These are phyloP conservation scores for Cremastobaeus sp. DNA, from an alignment of 2,888 invertebrate genomes.

Conservation along the genomic window DNA sequence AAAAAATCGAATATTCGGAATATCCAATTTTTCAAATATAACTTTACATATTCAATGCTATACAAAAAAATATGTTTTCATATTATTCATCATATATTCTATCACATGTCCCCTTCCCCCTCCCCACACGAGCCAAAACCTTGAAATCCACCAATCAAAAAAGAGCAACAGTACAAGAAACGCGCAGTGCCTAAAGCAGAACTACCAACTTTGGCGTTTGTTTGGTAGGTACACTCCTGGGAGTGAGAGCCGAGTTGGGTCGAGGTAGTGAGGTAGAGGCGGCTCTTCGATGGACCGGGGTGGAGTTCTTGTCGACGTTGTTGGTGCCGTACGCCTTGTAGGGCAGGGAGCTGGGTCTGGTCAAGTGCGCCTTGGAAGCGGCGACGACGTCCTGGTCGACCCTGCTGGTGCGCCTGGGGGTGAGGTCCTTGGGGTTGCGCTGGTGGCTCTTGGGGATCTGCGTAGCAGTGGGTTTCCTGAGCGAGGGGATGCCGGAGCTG, in stretches of 20 bases:
- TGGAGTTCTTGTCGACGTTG: constrained; percentile 71
- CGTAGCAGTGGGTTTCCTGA: constrained; percentile 68
- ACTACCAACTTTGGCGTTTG: constrained; percentile 78
- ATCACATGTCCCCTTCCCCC: too few relatives aligned
- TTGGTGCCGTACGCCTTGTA: constrained; percentile 77
- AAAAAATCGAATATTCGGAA: too few relatives aligned
- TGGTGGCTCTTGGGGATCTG: constrained; percentile 50
- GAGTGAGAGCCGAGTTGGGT: constrained; percentile 75
- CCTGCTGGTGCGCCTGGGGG: constrained; percentile 79
- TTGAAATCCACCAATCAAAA: too few relatives aligned
- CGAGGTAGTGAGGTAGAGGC: constrained; percentile 84
- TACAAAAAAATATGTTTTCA: too few relatives aligned
- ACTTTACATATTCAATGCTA: too few relatives aligned
- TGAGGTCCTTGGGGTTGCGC: constrained; percentile 65
- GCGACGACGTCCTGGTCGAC: constrained; percentile 80
- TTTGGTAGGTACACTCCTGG: constrained; percentile 67
- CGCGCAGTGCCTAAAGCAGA: too few relatives aligned
- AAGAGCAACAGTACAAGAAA: too few relatives aligned
- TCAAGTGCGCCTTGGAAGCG: constrained; percentile 76
- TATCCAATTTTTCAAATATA: too few relatives aligned
- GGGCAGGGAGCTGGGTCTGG: constrained; percentile 85
- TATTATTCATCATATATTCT: too few relatives aligned
- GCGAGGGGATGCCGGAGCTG: constrained; percentile 72
- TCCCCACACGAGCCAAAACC: too few relatives aligned
- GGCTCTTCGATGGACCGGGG: constrained; percentile 81